Evolutionary conservation across 1,140 invertebrate genomes (phyloP).

Genomic region (Vanessa tameamea): DNA sequence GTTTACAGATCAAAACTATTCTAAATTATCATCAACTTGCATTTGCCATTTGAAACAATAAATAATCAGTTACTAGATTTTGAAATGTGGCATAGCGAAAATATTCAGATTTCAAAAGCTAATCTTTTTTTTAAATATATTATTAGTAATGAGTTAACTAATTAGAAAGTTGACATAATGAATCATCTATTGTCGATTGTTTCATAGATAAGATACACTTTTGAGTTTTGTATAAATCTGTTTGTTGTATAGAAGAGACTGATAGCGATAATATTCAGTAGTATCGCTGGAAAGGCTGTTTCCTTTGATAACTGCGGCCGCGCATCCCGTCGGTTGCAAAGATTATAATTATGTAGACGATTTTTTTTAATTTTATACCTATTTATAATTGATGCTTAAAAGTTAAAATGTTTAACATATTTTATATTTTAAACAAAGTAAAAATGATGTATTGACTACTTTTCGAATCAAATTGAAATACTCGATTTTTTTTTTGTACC

Average conservation of each 20-base stretch:
- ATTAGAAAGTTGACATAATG: neutral
- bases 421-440: no score
- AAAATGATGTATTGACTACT: no score
- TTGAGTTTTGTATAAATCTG: constrained; percentile 21
- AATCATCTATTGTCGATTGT: constrained; percentile 5
- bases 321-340: constrained; percentile 59
- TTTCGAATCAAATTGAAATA: no score
- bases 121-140: no score
- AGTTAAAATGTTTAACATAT: no score
- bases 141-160: neutral
- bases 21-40: no score
- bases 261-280: constrained; percentile 27
- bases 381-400: neutral
- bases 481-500: no score
- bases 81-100: no score
- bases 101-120: no score
- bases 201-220: constrained; percentile 6
- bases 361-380: neutral
- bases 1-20: no score
- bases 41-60: no score
- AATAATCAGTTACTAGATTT: no score
- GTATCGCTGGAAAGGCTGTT: constrained; percentile 51
- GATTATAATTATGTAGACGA: constrained; percentile 38
- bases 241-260: constrained; percentile 11
- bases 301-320: constrained; percentile 58